phyloP scores from a whole-genome alignment of 2,888 invertebrate genomes.

The Drosophila anomelani region DNA sequence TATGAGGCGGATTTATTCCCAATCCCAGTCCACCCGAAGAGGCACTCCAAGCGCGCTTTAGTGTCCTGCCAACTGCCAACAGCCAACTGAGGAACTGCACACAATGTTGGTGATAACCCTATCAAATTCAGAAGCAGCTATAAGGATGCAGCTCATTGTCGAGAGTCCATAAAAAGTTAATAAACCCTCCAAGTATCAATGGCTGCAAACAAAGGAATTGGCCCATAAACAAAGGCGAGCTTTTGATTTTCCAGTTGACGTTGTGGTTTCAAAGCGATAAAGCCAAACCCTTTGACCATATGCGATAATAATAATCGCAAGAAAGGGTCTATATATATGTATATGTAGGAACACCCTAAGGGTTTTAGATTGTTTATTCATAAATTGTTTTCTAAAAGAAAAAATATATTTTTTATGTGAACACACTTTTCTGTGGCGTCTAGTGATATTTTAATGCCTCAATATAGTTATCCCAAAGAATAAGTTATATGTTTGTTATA shows the following conservation, averaged over 20 bases:
- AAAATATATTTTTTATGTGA: neutral
- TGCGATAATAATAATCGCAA: conserved; percentile 59
- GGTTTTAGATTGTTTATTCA: neutral
- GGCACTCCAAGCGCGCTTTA: conserved; percentile 17
- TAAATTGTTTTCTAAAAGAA: conserved; percentile 1
- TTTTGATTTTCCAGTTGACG: conserved; percentile 78
- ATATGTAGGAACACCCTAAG: neutral
- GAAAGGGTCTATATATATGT: neutral
- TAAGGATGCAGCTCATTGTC: conserved; percentile 51
- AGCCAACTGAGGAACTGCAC: conserved; percentile 17
- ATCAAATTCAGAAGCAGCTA: conserved; percentile 51
- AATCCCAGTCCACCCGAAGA: conserved; percentile 4
- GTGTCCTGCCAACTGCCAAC: conserved; percentile 27
- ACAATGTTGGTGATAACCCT: conserved; percentile 65
- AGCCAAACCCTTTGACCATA: conserved; percentile 73
- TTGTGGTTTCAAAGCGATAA: conserved; percentile 68
- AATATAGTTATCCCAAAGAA: no score
- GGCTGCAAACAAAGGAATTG: conserved; percentile 57
- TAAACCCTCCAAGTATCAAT: conserved; percentile 58
- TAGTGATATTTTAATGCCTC: no score
- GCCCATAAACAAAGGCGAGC: conserved; percentile 54
- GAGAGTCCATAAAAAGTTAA: conserved; percentile 71
- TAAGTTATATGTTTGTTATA: no score
- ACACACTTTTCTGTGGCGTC: neutral
- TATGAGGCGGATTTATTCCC: conserved; percentile 45